These are phyloP conservation scores for Gastracanthus pulcherrimus DNA, from an alignment of 2,888 invertebrate genomes.

Conservation along the genomic window DNA sequence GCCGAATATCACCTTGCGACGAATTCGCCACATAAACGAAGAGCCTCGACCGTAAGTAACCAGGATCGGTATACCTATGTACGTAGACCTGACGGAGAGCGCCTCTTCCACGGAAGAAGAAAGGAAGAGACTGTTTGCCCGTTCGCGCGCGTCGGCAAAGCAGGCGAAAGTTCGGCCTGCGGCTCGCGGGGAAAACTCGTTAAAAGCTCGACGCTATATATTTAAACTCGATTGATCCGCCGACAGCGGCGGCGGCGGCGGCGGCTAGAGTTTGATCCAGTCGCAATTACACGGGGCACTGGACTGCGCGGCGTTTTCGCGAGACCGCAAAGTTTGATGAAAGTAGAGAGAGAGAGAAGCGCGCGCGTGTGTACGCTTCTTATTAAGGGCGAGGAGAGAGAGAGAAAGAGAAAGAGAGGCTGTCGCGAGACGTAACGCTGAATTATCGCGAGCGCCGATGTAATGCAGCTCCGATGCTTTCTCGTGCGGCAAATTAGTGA, in stretches of 20 bases:
- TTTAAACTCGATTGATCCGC: slow-evolving; percentile 31
- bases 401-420: no score
- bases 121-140: background rate
- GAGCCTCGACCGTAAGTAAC: slow-evolving; percentile 16
- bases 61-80: background rate
- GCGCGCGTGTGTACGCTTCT: background rate
- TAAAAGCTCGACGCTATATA: slow-evolving; percentile 31
- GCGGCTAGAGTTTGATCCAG: background rate
- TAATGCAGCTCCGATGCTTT: background rate
- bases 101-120: background rate
- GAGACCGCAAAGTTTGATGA: slow-evolving; percentile 9
- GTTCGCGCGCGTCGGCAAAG: no score
- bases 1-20: no score
- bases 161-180: no score
- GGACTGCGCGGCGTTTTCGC: background rate
- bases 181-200: slow-evolving; percentile 39
- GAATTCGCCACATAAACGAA: background rate
- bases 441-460: background rate
- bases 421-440: background rate
- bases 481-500: slow-evolving; percentile 17
- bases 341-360: background rate
- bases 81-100: background rate
- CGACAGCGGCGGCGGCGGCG: background rate
- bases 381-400: background rate
- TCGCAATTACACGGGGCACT: slow-evolving; percentile 37